Percentiles rank a stretch among this genome's conserved stretches.
phyloP scores from a whole-genome alignment of 2,797 vertebrate species.

The Enteromius viviparus region DNA sequence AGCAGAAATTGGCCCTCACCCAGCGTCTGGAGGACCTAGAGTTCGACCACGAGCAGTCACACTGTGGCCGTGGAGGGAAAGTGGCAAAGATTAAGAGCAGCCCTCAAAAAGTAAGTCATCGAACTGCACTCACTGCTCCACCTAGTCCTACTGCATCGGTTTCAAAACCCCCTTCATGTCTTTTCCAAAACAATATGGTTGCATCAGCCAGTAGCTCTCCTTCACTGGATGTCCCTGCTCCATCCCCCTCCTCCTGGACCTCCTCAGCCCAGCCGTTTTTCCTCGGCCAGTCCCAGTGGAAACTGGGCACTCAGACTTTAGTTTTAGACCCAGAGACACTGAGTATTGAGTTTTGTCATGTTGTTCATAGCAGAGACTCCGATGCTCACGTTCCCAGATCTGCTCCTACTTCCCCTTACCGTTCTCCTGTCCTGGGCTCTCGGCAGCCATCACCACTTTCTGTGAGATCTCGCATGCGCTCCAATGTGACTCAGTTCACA shows the following conservation, averaged over 20 bases:
- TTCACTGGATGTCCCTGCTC: conserved; percentile 56
- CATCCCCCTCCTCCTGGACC: conserved; percentile 54
- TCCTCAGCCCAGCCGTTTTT: conserved; percentile 51
- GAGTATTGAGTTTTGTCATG: conserved; percentile 61
- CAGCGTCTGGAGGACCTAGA: conserved; percentile 98
- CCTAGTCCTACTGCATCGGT: conserved; percentile 57
- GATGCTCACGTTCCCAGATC: conserved; percentile 52
- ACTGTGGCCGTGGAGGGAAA: conserved; percentile 90
- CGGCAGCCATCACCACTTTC: conserved; percentile 38
- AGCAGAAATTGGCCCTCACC: conserved; percentile 97
- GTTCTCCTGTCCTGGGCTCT: conserved; percentile 47
- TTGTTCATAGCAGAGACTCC: conserved; percentile 56
- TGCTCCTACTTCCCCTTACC: conserved; percentile 61
- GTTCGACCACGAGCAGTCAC: conserved; percentile 95
- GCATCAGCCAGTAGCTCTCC: conserved; percentile 49
- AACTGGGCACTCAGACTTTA: conserved; percentile 53
- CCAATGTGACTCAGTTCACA: conserved; percentile 6
- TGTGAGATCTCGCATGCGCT: conserved; percentile 46
- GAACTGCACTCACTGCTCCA: conserved; percentile 79
- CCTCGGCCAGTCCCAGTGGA: conserved; percentile 56
- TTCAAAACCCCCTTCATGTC: conserved; percentile 49
- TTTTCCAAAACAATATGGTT: conserved; percentile 25
- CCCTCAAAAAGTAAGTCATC: conserved; percentile 97
- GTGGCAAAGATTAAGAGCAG: conserved; percentile 91
- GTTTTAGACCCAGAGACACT: conserved; percentile 62